Evolutionary conservation across 2,113 vertebrate genomes (phyloP).

Genomic region (Corythornis madagascariensis): DNA sequence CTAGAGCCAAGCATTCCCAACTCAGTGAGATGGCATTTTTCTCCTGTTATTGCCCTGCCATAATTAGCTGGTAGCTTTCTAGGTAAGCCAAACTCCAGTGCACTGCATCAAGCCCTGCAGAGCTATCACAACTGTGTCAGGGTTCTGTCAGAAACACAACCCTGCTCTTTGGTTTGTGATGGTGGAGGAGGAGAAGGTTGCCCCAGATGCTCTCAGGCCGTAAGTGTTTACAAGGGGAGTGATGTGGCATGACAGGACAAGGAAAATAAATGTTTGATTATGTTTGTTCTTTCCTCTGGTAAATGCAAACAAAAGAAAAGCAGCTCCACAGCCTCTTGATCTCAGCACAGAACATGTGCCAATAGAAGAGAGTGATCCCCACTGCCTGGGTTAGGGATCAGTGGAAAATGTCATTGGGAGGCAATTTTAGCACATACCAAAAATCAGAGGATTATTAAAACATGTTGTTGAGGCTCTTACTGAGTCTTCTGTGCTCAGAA

Average conservation of each 20-base stretch:
- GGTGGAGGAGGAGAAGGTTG: neutral
- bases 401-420: neutral
- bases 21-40: neutral
- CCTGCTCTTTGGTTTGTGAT: neutral
- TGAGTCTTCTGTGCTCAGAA: neutral
- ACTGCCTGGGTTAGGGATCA: neutral
- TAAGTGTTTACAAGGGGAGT: neutral
- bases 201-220: neutral
- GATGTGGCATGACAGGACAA: neutral
- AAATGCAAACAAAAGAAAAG: neutral
- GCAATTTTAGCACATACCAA: neutral
- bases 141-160: neutral
- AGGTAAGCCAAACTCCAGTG: neutral
- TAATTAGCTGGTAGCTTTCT: neutral
- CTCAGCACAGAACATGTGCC: neutral
- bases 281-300: neutral
- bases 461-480: neutral
- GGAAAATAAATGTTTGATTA: neutral
- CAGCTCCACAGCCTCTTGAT: neutral
- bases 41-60: neutral
- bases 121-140: rapidly evolving
- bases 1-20: neutral
- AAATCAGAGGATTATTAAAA: conserved; percentile 15
- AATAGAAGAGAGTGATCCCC: conserved; percentile 34
- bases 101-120: neutral